Evolutionary conservation across 2,113 vertebrate genomes (phyloP), one percentile per base, ranked within the genome.

Genomic region (Brachyhypopomus occidentalis): DNA sequence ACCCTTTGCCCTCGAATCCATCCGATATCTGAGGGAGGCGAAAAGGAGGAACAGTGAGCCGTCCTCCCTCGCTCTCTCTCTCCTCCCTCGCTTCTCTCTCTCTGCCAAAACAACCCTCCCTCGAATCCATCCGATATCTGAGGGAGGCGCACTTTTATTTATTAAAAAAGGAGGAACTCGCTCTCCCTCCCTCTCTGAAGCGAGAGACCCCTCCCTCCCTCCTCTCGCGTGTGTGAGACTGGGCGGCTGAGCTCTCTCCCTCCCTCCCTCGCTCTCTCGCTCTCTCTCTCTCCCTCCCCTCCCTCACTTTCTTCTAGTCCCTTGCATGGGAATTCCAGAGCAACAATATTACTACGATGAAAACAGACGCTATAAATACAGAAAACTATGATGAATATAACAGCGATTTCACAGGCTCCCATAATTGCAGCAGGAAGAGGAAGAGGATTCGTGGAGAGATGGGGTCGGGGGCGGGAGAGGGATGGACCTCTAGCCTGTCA

Each of bases 361-460:
- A 92, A 93, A 92, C 91, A 94, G 90, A 92, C 89, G 87, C 89
- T 91, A 94, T 93, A 93, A 93, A 92, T 93, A 93, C 90, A 79
- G 83, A 90, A 86, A 89, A 88, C 91, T 92, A 87, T 93, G 93
- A 94, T 94, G 92, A 93, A 93, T 92, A 93, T 93, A 93, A 94
- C 92, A 93, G 91, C 80, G 86, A 92, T 93, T 91, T 92, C 90
- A 88, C 91, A 91, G 89, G 89, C 88, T 88, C 86, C 84, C 85
- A 91, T 93, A 94, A 93, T 93, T 93, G 90, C 88, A 91, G 90
- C 86, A 90, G 89, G 85, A 90, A 88, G 87, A 90, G 90, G 88
- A 88, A 66, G 41, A 60, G 41, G 36, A 34, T 20, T 9, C 45
- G 19, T 75, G 38, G 27, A 66, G 38, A 17, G 23, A 27, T 19